Evolutionary conservation across 2,797 vertebrate genomes (phyloP).

Genomic region (Pagetopsis macropterus): DNA sequence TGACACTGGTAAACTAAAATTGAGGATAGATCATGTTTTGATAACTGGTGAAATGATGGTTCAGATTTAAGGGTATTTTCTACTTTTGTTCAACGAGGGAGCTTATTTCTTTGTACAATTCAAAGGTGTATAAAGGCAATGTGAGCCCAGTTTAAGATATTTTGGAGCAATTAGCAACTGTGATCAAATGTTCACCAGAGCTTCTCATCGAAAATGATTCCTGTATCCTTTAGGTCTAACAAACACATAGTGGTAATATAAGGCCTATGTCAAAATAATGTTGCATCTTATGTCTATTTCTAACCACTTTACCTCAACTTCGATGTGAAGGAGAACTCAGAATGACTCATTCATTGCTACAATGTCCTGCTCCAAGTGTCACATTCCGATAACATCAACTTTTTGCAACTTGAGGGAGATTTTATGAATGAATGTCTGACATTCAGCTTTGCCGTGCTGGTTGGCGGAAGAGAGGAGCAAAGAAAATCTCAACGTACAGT

Average conservation of each 20-base stretch:
- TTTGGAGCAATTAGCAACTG: neutral
- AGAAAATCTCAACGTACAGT: conserved; percentile 70
- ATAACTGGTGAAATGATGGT: neutral
- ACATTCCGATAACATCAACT: conserved; percentile 13
- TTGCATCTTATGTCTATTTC: too few species aligned
- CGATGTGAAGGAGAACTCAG: too few species aligned
- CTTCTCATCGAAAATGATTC: neutral
- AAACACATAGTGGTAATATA: neutral
- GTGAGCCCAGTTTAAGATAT: neutral
- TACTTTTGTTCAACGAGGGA: neutral
- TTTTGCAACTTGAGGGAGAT: conserved; percentile 6
- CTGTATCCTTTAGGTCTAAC: neutral
- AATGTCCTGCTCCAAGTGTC: neutral
- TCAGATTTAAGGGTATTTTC: neutral
- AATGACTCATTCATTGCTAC: too few species aligned
- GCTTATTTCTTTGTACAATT: neutral
- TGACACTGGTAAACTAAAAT: too few species aligned
- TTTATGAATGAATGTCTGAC: conserved; percentile 61
- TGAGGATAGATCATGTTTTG: neutral
- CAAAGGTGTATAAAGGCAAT: neutral
- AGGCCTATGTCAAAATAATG: too few species aligned
- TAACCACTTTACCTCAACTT: too few species aligned
- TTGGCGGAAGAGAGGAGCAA: conserved; percentile 45
- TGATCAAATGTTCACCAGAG: neutral
- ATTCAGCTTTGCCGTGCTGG: conserved; percentile 55